Evolutionary conservation across 2,113 vertebrate species (phyloP).

Genomic region (Notothenia coriiceps): DNA sequence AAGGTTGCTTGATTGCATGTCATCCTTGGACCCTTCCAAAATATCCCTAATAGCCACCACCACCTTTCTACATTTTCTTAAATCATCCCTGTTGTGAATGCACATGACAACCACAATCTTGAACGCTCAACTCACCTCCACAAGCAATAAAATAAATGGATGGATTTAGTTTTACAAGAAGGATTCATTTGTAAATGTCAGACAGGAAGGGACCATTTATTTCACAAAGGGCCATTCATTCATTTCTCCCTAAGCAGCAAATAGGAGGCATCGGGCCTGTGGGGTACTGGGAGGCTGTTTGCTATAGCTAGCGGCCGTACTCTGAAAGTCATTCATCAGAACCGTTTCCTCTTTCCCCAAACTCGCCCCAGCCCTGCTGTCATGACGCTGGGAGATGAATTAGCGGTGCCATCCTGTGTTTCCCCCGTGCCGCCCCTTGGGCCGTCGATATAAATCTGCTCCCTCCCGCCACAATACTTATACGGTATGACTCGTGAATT

Average conservation of each 20-base stretch:
- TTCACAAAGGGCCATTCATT: conserved; percentile 73
- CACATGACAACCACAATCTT: conserved; percentile 14
- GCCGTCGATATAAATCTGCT: conserved; percentile 60
- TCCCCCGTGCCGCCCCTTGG: conserved; percentile 22
- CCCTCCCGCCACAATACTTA: conserved; percentile 15
- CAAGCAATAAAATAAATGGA: conserved; percentile 58
- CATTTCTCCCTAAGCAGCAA: conserved; percentile 60
- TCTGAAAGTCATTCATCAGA: conserved; percentile 77
- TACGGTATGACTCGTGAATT: conserved; percentile 32
- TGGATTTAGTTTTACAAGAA: conserved; percentile 59
- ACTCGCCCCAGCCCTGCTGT: conserved; percentile 60
- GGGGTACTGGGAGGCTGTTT: conserved; percentile 61
- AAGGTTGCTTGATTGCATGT: too few species aligned
- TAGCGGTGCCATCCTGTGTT: conserved; percentile 58
- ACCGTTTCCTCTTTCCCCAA: conserved; percentile 55
- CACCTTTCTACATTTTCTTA: conserved; percentile 15
- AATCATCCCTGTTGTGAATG: conserved; percentile 16
- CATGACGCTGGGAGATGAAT: conserved; percentile 71
- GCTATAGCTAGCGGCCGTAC: conserved; percentile 55
- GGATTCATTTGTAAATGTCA: conserved; percentile 73
- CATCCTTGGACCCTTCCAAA: background rate
- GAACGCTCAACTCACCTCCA: conserved; percentile 22
- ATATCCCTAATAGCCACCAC: background rate
- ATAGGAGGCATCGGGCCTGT: conserved; percentile 57
- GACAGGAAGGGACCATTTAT: conserved; percentile 65